Conservation (phyloP, 2,888 invertebrate species). For the Synanthedon myopaeformis region DNA sequence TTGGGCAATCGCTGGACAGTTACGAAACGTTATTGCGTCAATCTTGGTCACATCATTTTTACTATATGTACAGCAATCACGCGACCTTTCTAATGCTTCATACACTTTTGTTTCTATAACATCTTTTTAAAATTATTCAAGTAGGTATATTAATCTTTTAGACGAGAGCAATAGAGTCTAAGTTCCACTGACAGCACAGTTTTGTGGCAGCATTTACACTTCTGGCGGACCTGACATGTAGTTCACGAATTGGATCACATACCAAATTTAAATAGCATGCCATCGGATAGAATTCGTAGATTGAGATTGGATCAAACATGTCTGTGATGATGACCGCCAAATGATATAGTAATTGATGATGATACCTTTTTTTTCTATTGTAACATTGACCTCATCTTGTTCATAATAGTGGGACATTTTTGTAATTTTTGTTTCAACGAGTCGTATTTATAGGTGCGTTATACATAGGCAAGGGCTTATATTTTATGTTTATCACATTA, state of each 20-base stretch:
- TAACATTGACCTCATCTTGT: background rate
- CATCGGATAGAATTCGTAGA: conserved; percentile 13
- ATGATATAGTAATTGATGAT: conserved; percentile 9
- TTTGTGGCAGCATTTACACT: conserved; percentile 1
- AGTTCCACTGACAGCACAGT: background rate
- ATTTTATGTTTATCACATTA: no score
- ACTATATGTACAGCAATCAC: conserved; percentile 25
- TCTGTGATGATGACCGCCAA: conserved; percentile 3
- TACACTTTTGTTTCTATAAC: background rate
- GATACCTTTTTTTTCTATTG: conserved; percentile 6
- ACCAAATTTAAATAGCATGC: conserved; percentile 32
- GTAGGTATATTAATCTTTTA: background rate
- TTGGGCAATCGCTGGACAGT: conserved; percentile 46
- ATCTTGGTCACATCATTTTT: conserved; percentile 35
- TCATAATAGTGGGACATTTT: no score
- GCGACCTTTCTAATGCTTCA: conserved; percentile 34
- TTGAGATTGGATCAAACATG: conserved; percentile 3
- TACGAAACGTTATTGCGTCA: conserved; percentile 44
- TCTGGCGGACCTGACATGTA: conserved; percentile 21
- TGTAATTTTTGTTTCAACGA: no score
- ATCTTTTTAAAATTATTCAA: background rate
- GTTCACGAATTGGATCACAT: conserved; percentile 32
- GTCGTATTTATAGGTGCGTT: no score
- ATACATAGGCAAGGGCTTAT: no score
- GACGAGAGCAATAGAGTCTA: background rate